Evolutionary conservation across 2,797 vertebrate species (phyloP).

Genomic region (Macroramphosus scolopax): DNA sequence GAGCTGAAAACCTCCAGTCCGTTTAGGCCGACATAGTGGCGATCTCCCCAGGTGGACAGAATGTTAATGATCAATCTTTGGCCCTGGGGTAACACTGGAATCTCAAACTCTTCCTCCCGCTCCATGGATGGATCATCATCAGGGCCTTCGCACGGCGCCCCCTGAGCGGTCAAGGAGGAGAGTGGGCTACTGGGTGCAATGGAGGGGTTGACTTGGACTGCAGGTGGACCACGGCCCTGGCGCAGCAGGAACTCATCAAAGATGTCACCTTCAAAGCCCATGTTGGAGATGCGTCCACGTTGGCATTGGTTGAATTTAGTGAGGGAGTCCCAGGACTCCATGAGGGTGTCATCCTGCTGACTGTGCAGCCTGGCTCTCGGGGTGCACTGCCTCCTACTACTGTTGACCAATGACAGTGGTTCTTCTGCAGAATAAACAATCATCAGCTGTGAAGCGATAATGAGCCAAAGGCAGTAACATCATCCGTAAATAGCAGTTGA

Average conservation of each 20-base stretch:
- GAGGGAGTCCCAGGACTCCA: constrained; percentile 92
- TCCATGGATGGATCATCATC: constrained; percentile 66
- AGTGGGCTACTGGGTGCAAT: constrained; percentile 36
- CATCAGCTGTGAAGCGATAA: neutral
- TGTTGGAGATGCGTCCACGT: constrained; percentile 89
- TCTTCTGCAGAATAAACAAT: constrained; percentile 74
- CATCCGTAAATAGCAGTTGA: neutral
- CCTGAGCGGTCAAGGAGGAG: constrained; percentile 30
- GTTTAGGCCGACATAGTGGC: constrained; percentile 95
- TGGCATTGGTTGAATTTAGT: constrained; percentile 91
- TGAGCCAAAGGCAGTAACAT: constrained; percentile 1
- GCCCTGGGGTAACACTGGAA: constrained; percentile 89
- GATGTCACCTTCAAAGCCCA: constrained; percentile 87
- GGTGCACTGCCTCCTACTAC: constrained; percentile 46
- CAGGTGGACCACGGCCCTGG: constrained; percentile 61
- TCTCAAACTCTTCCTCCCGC: constrained; percentile 85
- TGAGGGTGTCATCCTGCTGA: constrained; percentile 84
- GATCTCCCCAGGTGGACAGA: constrained; percentile 93
- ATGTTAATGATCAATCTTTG: constrained; percentile 86
- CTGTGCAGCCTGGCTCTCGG: constrained; percentile 66
- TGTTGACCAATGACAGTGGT: constrained; percentile 29
- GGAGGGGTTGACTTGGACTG: constrained; percentile 21
- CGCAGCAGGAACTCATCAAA: constrained; percentile 93
- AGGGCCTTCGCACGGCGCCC: constrained; percentile 41
- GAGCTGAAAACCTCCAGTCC: constrained; percentile 93